Conservation (phyloP, 2,113 vertebrate genomes). For the Echinops telfairi region DNA sequence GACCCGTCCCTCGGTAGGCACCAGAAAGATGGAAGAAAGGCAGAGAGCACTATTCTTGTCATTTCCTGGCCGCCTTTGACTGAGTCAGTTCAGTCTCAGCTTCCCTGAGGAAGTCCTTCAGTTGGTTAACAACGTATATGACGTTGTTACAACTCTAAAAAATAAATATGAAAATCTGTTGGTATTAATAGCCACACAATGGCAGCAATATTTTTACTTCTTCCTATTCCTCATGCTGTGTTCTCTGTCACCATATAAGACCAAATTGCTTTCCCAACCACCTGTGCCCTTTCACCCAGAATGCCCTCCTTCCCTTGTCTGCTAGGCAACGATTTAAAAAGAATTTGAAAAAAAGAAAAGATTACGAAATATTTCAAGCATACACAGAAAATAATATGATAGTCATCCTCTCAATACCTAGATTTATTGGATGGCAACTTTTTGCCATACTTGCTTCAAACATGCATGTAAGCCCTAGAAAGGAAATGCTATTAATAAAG, state of each 20-base stretch:
- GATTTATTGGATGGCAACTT: background rate
- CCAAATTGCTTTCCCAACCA: background rate
- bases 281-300: background rate
- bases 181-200: conserved; percentile 6
- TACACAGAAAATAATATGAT: background rate
- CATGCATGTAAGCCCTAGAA: background rate
- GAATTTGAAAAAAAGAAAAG: background rate
- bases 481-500: conserved; percentile 1
- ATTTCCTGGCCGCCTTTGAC: conserved; percentile 42
- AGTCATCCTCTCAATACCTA: background rate
- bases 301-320: background rate
- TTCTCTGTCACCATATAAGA: background rate
- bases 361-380: conserved; percentile 8
- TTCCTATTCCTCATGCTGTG: background rate
- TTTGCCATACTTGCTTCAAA: background rate
- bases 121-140: background rate
- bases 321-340: background rate
- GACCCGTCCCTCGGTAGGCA: background rate
- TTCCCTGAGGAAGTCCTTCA: background rate
- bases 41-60: background rate
- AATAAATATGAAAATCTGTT: conserved; percentile 1
- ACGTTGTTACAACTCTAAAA: conserved; percentile 21
- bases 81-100: conserved; percentile 17
- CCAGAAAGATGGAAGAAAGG: conserved; percentile 30
- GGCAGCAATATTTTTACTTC: background rate